A percentile compares a stretch with the other conserved stretches of the same genome.
phyloP scores from a whole-genome alignment of 2,113 vertebrate species.

The Melanotaenia duboulayi region DNA sequence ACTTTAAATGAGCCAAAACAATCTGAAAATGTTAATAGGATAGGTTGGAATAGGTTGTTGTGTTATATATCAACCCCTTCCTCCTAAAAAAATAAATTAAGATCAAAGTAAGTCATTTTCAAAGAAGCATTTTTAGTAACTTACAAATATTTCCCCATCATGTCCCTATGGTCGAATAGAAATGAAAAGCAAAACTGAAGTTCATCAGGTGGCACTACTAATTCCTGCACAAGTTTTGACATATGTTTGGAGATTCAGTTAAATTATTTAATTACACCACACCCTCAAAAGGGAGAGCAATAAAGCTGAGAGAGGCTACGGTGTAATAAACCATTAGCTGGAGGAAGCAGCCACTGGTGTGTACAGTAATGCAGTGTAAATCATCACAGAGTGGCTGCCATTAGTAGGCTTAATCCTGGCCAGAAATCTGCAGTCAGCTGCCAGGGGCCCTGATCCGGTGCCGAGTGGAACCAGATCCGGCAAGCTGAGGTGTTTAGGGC shows the following conservation, averaged over 20 bases:
- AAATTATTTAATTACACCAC: slow-evolving; percentile 66
- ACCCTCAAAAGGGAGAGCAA: slow-evolving; percentile 51
- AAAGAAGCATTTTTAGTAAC: too few species aligned
- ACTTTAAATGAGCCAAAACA: too few species aligned
- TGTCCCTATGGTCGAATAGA: slow-evolving; percentile 5
- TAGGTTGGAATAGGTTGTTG: too few species aligned
- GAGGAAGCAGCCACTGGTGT: slow-evolving; percentile 56
- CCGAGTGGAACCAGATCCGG: slow-evolving; percentile 71
- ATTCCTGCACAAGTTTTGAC: slow-evolving; percentile 46
- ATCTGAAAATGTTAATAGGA: too few species aligned
- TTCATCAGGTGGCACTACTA: slow-evolving; percentile 38
- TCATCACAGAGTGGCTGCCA: slow-evolving; percentile 74
- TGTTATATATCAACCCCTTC: too few species aligned
- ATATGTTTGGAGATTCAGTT: slow-evolving; percentile 63
- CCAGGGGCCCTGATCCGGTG: slow-evolving; percentile 64
- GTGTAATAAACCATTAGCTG: slow-evolving; percentile 73
- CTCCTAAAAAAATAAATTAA: background rate
- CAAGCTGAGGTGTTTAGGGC: slow-evolving; percentile 67
- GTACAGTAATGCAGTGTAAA: slow-evolving; percentile 77
- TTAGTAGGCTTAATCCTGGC: slow-evolving; percentile 64
- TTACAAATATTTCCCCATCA: background rate
- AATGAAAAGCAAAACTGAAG: slow-evolving; percentile 47
- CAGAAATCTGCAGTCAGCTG: slow-evolving; percentile 72
- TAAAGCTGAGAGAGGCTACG: slow-evolving; percentile 56
- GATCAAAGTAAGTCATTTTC: background rate